These are phyloP conservation scores for Cirrhinus mrigala DNA, from an alignment of 2,797 vertebrate genomes.

Conservation along the genomic window DNA sequence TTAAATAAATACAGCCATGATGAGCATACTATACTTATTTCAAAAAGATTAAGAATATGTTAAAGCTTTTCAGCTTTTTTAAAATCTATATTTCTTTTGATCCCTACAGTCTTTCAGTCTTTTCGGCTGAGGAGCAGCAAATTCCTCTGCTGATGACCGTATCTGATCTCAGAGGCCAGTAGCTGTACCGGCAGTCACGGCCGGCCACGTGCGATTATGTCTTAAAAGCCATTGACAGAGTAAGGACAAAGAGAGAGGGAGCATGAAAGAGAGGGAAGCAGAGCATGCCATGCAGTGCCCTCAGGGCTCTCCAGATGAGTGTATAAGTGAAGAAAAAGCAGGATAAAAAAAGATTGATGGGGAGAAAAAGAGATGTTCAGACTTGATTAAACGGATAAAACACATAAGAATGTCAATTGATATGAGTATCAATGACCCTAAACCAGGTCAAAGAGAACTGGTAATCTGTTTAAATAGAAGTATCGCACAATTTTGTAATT, in stretches of 20 bases:
- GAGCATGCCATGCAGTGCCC: conserved; percentile 51
- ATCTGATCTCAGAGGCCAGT: conserved; percentile 49
- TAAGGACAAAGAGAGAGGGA: conserved; percentile 58
- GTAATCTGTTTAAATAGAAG: not conserved
- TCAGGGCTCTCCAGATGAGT: conserved; percentile 47
- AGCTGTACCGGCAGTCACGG: conserved; percentile 38
- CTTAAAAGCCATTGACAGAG: conserved; percentile 60
- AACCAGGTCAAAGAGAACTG: conserved; percentile 8
- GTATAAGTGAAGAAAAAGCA: conserved; percentile 20
- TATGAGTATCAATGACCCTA: conserved; percentile 2
- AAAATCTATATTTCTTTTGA: not conserved
- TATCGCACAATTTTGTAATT: not conserved
- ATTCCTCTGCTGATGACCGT: conserved; percentile 38
- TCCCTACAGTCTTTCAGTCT: not conserved
- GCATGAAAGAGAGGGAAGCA: conserved; percentile 45
- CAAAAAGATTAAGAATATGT: not conserved
- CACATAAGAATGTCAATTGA: conserved; percentile 15
- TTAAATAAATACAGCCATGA: not conserved
- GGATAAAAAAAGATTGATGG: conserved; percentile 10
- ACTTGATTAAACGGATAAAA: conserved; percentile 34
- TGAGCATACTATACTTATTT: not conserved
- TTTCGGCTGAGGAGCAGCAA: conserved; percentile 26
- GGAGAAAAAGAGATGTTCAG: conserved; percentile 53
- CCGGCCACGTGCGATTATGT: conserved; percentile 53
- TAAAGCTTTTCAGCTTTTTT: not conserved